phyloP scores from a whole-genome alignment of 2,113 vertebrate genomes.

The Acanthochromis polyacanthus region DNA sequence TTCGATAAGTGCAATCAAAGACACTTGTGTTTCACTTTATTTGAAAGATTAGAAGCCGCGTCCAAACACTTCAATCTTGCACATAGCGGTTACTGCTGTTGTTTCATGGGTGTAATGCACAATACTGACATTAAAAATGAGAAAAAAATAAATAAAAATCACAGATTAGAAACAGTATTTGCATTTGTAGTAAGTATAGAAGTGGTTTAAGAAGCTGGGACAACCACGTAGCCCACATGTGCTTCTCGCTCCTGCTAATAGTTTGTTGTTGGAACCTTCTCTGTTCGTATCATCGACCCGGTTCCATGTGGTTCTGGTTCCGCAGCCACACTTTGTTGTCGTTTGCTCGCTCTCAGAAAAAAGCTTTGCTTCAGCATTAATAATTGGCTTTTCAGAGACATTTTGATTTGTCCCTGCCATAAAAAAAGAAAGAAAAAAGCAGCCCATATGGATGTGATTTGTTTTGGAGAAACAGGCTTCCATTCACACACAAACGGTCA shows the following conservation, averaged over 20 bases:
- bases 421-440: slow-evolving; percentile 2
- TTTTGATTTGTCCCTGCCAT: slow-evolving; percentile 72
- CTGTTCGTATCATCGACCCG: slow-evolving; percentile 45
- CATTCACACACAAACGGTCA: slow-evolving; percentile 67
- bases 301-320: slow-evolving; percentile 80
- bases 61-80: slow-evolving; percentile 49
- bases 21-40: slow-evolving; percentile 68
- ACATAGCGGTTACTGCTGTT: slow-evolving; percentile 27
- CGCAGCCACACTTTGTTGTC: slow-evolving; percentile 77
- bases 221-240: too few species aligned
- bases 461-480: slow-evolving; percentile 64
- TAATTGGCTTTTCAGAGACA: slow-evolving; percentile 76
- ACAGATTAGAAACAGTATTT: slow-evolving; percentile 4
- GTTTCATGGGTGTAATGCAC: slow-evolving; percentile 32
- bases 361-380: slow-evolving; percentile 76
- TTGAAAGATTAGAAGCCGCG: slow-evolving; percentile 51
- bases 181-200: background rate
- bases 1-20: slow-evolving; percentile 67
- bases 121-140: slow-evolving; percentile 22
- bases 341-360: slow-evolving; percentile 58
- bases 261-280: slow-evolving; percentile 75
- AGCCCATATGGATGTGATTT: slow-evolving; percentile 73
- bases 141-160: slow-evolving; percentile 22
- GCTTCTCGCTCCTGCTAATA: slow-evolving; percentile 62
- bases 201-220: background rate